phyloP scores from a whole-genome alignment of 2,113 vertebrate genomes.

The Caloenas nicobarica region DNA sequence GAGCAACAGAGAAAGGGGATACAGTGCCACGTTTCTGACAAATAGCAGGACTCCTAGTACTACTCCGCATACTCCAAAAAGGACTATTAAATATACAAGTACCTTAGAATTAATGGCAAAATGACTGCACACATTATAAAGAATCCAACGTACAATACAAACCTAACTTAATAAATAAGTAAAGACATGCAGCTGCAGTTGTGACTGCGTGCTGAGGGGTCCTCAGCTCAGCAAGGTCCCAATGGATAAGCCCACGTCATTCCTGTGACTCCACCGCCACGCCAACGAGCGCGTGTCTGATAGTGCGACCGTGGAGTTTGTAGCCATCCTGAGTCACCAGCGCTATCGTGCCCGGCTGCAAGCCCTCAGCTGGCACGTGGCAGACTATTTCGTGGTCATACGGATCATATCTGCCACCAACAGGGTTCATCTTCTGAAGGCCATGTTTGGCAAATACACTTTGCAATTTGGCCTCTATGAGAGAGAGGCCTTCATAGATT shows the following conservation, averaged over 20 bases:
- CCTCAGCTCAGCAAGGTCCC: constrained; percentile 30
- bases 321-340: constrained; percentile 85
- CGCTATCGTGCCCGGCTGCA: constrained; percentile 81
- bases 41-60: constrained; percentile 32
- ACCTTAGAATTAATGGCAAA: constrained; percentile 59
- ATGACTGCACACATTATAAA: constrained; percentile 61
- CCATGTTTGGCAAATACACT: constrained; percentile 85
- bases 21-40: constrained; percentile 24
- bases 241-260: neutral
- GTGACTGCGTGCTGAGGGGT: neutral
- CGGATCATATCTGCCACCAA: constrained; percentile 83
- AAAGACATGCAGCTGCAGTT: constrained; percentile 34
- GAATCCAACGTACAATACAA: constrained; percentile 47
- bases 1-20: neutral
- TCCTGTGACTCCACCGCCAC: constrained; percentile 83
- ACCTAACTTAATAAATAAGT: constrained; percentile 78
- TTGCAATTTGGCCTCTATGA: constrained; percentile 81
- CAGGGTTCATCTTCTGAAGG: constrained; percentile 84
- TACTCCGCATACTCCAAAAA: neutral
- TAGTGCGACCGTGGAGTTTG: constrained; percentile 86
- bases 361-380: constrained; percentile 80
- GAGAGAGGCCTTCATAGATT: constrained; percentile 73
- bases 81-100: constrained; percentile 52
- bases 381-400: constrained; percentile 86
- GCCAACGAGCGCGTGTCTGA: constrained; percentile 84